Conservation (phyloP, 2,888 invertebrate genomes). For the Scaptomyza parva region DNA sequence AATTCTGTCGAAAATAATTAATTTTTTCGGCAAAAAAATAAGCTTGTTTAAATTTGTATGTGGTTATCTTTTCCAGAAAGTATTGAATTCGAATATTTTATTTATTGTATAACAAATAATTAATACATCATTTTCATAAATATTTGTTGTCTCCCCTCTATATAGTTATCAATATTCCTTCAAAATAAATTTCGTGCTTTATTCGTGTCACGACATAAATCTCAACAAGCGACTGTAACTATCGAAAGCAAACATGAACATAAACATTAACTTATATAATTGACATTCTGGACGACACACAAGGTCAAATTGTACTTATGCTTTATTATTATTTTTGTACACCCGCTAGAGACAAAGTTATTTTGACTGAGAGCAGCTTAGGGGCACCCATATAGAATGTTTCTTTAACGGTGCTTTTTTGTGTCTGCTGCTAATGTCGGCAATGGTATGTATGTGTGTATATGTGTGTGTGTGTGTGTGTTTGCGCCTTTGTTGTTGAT, state of each 20-base stretch:
- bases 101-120: too few species aligned
- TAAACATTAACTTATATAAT: slow-evolving; percentile 9
- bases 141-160: too few species aligned
- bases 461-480: slow-evolving; percentile 1
- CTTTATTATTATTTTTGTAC: slow-evolving; percentile 38
- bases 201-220: not conserved
- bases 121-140: too few species aligned
- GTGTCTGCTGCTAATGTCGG: slow-evolving; percentile 57
- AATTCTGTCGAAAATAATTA: too few species aligned
- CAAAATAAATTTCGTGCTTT: not conserved
- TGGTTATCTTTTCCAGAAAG: too few species aligned
- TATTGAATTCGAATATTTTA: too few species aligned
- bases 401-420: slow-evolving; percentile 22
- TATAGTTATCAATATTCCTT: not conserved
- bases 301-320: slow-evolving; percentile 73
- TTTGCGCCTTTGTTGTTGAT: not conserved
- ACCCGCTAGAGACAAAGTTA: not conserved
- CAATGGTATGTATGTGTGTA: not conserved
- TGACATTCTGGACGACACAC: slow-evolving; percentile 60
- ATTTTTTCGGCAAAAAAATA: too few species aligned
- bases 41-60: too few species aligned
- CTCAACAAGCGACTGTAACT: not conserved
- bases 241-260: not conserved
- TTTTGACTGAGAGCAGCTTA: not conserved
- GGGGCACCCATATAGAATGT: slow-evolving; percentile 8